Base-by-base conservation (phyloP, 2,888 invertebrate species). In the Furcula furcula region DNA sequence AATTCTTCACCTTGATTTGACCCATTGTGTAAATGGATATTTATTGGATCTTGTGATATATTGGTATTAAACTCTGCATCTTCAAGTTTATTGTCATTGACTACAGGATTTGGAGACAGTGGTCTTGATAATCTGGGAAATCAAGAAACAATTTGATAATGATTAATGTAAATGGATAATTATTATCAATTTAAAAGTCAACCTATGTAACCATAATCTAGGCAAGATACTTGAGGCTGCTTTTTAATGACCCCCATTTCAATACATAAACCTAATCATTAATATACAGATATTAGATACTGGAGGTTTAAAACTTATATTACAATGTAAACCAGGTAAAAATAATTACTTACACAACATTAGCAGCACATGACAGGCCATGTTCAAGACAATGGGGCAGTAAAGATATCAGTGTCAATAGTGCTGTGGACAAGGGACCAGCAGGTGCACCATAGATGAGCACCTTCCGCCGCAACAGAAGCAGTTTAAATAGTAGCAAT, bases 391-490 rank as follows among this genome's bases (percentile, higher is more conserved):
- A 93, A 27, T 93, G 94, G 31, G 99, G 99, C 80, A 97, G 93
- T 19, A 99, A 79, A 1, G 98, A 98, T 0, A 98, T 90, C 30
- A 99, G 90, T 4, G 98, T 94, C 33, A 99, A 86, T 55, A 99
- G 92, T 3, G 95, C 92, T 4, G 94, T 92, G 56, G 98, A 98
- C 50, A 99, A 89, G 4, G 94, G 93, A 41, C 97, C 94, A 1
- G 98, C 98, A 1, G 98, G 98, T 11, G 97, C 94, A 34, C 97
- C 96, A 79, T 95, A 97, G 70, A 98, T 96, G 33, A 99, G 92
- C 23, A 98, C 94, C 73, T 95, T 92, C 56, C 94, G 93, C 69
- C 98, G 96, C 39, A 99, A 88, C 29, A 99, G 86, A 35, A 99
- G 82, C 35, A 99, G 86, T 82, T 99, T 99, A 74, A 98, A 98